These are phyloP conservation scores for Drosophila prosaltans DNA, from an alignment of 1,140 invertebrate species.

Conservation along the genomic window DNA sequence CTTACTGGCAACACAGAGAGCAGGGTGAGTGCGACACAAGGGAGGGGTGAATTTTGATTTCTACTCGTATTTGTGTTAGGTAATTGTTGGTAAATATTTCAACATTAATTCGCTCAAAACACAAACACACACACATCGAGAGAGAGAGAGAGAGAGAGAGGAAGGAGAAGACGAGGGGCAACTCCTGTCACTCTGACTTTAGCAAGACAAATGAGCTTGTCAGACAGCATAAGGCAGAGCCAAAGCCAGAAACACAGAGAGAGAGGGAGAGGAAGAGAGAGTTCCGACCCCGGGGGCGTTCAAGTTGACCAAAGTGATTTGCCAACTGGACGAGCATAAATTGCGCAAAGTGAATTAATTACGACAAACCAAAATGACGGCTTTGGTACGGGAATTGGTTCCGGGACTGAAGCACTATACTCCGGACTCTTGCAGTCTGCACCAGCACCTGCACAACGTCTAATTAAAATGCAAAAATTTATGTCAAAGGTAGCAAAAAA, in stretches of 20 bases:
- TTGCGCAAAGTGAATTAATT: slow-evolving; percentile 57
- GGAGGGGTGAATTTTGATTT: slow-evolving; percentile 3
- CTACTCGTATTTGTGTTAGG: slow-evolving; percentile 25
- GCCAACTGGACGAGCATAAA: slow-evolving; percentile 56
- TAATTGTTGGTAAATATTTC: slow-evolving; percentile 74
- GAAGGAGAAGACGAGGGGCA: no score
- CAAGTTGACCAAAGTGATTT: slow-evolving; percentile 38
- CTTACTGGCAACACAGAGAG: slow-evolving; percentile 83
- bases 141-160: no score
- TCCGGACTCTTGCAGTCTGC: no score
- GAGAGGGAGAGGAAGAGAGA: background rate
- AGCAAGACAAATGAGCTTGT: slow-evolving; percentile 62
- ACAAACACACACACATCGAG: slow-evolving; percentile 16
- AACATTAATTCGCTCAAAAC: slow-evolving; percentile 48
- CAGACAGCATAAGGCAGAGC: slow-evolving; percentile 17
- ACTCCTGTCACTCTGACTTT: background rate
- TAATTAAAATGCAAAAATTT: slow-evolving; percentile 21
- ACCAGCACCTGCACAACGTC: background rate
- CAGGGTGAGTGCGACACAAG: slow-evolving; percentile 84
- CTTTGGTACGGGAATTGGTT: slow-evolving; percentile 7
- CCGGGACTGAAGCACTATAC: no score
- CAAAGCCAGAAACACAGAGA: background rate
- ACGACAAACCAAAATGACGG: slow-evolving; percentile 34
- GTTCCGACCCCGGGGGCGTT: slow-evolving; percentile 27
- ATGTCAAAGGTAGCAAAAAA: background rate